These are phyloP conservation scores for Proterorhinus semilunaris DNA, from an alignment of 2,113 vertebrate species.

Conservation along the genomic window DNA sequence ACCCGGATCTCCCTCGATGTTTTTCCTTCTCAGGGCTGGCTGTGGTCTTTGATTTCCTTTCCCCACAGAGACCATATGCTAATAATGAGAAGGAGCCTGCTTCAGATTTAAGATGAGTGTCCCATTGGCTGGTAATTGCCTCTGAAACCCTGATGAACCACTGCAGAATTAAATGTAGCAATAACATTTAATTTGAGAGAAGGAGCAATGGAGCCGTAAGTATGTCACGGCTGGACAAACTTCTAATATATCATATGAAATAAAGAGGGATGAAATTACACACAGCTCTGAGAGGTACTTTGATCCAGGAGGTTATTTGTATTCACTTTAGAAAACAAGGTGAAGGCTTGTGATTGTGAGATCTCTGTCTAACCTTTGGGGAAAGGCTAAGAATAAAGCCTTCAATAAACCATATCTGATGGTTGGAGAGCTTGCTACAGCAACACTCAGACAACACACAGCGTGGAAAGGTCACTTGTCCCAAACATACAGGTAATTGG, in stretches of 20 bases:
- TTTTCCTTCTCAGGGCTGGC: not conserved
- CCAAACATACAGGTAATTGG: conserved; percentile 71
- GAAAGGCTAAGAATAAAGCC: conserved; percentile 70
- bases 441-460: conserved; percentile 55
- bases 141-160: conserved; percentile 53
- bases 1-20: not conserved
- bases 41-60: conserved; percentile 33
- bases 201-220: conserved; percentile 42
- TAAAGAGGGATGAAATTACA: conserved; percentile 42
- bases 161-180: conserved; percentile 43
- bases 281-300: conserved; percentile 31
- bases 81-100: conserved; percentile 60
- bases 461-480: conserved; percentile 71
- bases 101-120: conserved; percentile 55
- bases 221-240: conserved; percentile 34
- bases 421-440: conserved; percentile 57
- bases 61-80: conserved; percentile 51
- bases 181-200: conserved; percentile 44
- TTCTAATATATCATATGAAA: conserved; percentile 38
- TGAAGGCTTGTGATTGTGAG: conserved; percentile 47
- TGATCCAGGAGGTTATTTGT: conserved; percentile 33
- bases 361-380: conserved; percentile 66
- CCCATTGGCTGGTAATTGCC: conserved; percentile 57
- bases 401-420: conserved; percentile 71
- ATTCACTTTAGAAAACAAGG: conserved; percentile 44